A percentile compares a stretch with the other conserved stretches of the same genome.
phyloP scores from a whole-genome alignment of 2,888 invertebrate species.

The Parnassius apollo region DNA sequence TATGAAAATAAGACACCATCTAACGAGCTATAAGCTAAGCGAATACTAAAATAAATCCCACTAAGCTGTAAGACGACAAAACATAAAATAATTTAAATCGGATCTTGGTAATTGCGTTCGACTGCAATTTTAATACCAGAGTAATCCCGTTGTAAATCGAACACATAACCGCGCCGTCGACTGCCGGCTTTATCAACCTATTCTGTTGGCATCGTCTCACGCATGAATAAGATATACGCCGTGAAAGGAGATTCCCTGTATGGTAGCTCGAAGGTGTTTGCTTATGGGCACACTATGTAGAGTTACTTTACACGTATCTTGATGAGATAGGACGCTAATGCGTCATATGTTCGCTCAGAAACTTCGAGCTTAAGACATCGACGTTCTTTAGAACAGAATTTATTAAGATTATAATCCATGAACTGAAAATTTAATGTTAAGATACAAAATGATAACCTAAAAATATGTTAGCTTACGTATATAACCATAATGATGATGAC shows the following conservation, averaged over 20 bases:
- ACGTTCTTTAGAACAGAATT: background rate
- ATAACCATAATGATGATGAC: too few relatives aligned
- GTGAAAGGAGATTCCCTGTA: slow-evolving; percentile 48
- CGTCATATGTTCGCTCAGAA: slow-evolving; percentile 22
- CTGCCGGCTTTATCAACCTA: slow-evolving; percentile 34
- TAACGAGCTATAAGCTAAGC: slow-evolving; percentile 24
- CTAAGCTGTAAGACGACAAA: slow-evolving; percentile 25
- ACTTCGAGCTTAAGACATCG: slow-evolving; percentile 23
- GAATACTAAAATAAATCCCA: slow-evolving; percentile 24
- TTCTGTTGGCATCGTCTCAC: slow-evolving; percentile 44
- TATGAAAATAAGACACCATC: slow-evolving; percentile 17
- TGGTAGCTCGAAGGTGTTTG: slow-evolving; percentile 41
- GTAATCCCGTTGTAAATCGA: slow-evolving; percentile 25
- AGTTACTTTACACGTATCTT: slow-evolving; percentile 39
- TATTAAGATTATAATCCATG: background rate
- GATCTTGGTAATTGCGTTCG: slow-evolving; percentile 24
- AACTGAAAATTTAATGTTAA: background rate
- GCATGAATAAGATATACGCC: slow-evolving; percentile 51
- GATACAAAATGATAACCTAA: too few relatives aligned
- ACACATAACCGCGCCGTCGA: slow-evolving; percentile 15
- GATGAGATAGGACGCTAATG: slow-evolving; percentile 45
- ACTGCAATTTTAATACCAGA: slow-evolving; percentile 29
- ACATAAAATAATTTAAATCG: slow-evolving; percentile 27
- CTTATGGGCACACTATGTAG: slow-evolving; percentile 29
- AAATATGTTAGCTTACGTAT: too few relatives aligned